Evolutionary conservation across 2,888 invertebrate genomes (phyloP), one percentile per base, ranked within the genome.

Genomic region (Nezara viridula): DNA sequence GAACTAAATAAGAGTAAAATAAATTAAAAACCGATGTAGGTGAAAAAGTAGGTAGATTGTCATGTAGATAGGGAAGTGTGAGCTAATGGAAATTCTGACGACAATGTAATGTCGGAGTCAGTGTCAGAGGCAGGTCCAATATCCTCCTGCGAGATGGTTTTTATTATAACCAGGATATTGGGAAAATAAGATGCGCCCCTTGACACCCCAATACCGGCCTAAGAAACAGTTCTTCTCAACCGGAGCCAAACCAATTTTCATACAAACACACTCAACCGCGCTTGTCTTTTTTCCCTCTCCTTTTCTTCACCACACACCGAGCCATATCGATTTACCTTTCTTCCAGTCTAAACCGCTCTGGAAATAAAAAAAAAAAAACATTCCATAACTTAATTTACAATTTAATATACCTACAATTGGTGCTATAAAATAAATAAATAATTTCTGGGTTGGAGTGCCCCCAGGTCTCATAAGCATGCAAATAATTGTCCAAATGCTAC

Each of bases 101-200:
- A 87, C 87, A 87, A 87, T 87, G 87, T 87, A 55, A 87, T 87
- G 87, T 87, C 87, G 87, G 73, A 73, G 87, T 87, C 87, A 81
- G 88, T 81, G 88, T 77, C 77, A 85, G 81, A 40, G 88, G 81
- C 88, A 88, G 77, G 52, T 85, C 32, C 86, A 49, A 86, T 52
- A 86, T 44, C 88, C 81, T 24, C 21, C 47, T 66, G 16, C 27
- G 60, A 52, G 60, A 49, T 88, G 49, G 77, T 88, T 88, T 88
- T 88, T 88, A 88, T 88, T 88, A 88, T 88, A 88, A 88, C 81
- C 88, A 88, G 88, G 88, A 88, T 88, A 88, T 88, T 77, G 50
- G 77, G 81, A 77, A 81, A 88, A 88, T 88, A 88, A 88, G 88
- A 88, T 85, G 87, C n/a, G 73, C n/a, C 50, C 40, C 73, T 81